These are phyloP conservation scores for Phortica magna DNA, from an alignment of 2,888 invertebrate species.

Conservation along the genomic window DNA sequence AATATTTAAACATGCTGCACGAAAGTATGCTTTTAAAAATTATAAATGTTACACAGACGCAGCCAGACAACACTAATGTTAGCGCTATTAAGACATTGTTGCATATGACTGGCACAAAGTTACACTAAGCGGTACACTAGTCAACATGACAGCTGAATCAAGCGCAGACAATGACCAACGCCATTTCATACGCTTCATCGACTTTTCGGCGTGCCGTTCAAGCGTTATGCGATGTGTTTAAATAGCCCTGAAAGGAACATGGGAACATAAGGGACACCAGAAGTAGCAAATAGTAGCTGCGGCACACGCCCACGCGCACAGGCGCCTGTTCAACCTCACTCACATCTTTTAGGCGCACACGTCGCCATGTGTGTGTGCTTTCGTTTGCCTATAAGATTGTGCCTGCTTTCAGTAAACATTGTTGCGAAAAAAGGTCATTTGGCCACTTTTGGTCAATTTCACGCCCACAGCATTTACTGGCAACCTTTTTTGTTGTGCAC, in stretches of 20 bases:
- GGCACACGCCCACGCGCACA: background rate
- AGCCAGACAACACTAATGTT: no score
- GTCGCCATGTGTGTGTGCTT: background rate
- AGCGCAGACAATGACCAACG: background rate
- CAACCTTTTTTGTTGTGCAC: background rate
- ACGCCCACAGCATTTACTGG: background rate
- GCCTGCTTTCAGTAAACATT: background rate
- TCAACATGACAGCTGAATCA: background rate
- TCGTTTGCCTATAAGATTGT: no score
- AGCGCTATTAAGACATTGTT: no score
- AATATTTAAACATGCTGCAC: background rate
- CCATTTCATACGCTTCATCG: background rate
- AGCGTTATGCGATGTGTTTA: background rate
- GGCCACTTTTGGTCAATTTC: background rate
- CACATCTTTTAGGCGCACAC: constrained; percentile 11
- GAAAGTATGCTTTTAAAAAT: background rate
- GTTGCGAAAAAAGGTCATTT: constrained; percentile 6
- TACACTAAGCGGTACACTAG: no score
- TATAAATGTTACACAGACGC: no score
- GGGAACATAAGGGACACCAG: background rate
- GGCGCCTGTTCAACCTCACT: background rate
- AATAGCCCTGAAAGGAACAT: constrained; percentile 1
- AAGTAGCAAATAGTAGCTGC: background rate
- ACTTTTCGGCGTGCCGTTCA: background rate
- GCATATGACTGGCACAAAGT: no score